Conservation (phyloP, 2,797 vertebrate genomes). For the Anguilla obscura region DNA sequence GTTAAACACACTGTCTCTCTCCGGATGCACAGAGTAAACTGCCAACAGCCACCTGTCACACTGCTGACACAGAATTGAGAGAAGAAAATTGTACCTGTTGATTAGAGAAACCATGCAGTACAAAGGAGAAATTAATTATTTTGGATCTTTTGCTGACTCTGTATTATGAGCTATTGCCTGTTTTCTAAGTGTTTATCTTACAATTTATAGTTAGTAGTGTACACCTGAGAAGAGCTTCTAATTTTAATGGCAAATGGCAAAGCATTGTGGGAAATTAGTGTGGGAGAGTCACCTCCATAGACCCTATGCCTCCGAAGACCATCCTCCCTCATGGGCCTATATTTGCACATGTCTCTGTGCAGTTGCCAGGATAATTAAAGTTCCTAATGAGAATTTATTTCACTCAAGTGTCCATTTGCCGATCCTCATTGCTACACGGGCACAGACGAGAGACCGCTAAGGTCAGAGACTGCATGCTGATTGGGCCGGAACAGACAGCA, state of each 20-base stretch:
- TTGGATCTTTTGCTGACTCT: background rate
- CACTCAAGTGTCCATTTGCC: background rate
- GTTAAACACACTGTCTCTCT: slow-evolving; percentile 29
- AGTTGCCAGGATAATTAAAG: background rate
- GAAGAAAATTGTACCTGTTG: slow-evolving; percentile 20
- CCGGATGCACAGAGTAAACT: slow-evolving; percentile 28
- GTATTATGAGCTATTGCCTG: background rate
- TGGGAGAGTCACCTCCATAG: background rate
- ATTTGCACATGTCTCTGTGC: background rate
- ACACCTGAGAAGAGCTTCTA: background rate
- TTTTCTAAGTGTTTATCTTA: background rate
- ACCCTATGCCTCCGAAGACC: background rate
- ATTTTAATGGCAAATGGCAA: background rate
- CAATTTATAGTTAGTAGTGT: background rate
- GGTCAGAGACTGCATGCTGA: background rate
- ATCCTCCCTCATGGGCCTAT: background rate
- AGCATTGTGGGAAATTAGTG: slow-evolving; percentile 6
- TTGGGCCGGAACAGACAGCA: background rate
- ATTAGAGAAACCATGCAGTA: slow-evolving; percentile 6
- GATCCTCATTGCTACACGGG: background rate
- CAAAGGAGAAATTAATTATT: background rate
- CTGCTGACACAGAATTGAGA: background rate
- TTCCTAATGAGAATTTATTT: slow-evolving; percentile 7
- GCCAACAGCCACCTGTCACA: slow-evolving; percentile 22
- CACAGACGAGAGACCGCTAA: background rate